phyloP scores from a whole-genome alignment of 2,888 invertebrate species.

The Caenorhabditis doughertyi region DNA sequence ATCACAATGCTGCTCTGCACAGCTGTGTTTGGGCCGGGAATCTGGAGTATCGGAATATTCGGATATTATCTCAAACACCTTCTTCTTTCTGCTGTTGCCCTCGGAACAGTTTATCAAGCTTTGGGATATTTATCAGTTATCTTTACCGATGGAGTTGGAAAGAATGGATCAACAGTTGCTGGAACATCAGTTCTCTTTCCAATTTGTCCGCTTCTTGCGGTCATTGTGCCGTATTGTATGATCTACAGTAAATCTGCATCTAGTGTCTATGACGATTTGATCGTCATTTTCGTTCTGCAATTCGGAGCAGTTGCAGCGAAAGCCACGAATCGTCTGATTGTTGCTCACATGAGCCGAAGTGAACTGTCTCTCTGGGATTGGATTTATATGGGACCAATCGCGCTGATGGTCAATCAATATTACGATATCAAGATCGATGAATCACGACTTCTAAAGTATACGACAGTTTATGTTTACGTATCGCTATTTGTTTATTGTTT shows the following conservation, averaged over 20 bases:
- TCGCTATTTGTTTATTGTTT: constrained; percentile 83
- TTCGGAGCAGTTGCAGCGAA: constrained; percentile 94
- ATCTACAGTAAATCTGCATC: constrained; percentile 91
- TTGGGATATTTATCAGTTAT: constrained; percentile 83
- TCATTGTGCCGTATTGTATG: constrained; percentile 93
- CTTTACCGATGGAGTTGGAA: constrained; percentile 92
- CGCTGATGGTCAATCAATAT: constrained; percentile 95
- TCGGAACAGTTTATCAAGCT: constrained; percentile 75
- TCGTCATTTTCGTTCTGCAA: constrained; percentile 93
- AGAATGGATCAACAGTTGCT: constrained; percentile 92
- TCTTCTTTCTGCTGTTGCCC: constrained; percentile 75
- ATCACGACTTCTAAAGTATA: constrained; percentile 51
- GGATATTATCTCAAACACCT: constrained; percentile 77
- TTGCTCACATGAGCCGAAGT: constrained; percentile 99
- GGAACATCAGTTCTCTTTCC: constrained; percentile 91
- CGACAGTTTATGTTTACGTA: constrained; percentile 82
- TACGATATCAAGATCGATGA: constrained; percentile 70
- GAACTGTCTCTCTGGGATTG: constrained; percentile 97
- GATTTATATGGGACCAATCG: constrained; percentile 92
- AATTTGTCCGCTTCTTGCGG: constrained; percentile 93
- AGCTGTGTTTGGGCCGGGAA: constrained; percentile 90
- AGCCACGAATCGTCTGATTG: constrained; percentile 95
- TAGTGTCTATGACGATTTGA: constrained; percentile 88
- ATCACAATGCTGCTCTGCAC: constrained; percentile 92
- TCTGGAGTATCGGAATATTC: constrained; percentile 88